Base-by-base conservation (phyloP, 2,888 invertebrate genomes). In the Stenodema calcarata region DNA sequence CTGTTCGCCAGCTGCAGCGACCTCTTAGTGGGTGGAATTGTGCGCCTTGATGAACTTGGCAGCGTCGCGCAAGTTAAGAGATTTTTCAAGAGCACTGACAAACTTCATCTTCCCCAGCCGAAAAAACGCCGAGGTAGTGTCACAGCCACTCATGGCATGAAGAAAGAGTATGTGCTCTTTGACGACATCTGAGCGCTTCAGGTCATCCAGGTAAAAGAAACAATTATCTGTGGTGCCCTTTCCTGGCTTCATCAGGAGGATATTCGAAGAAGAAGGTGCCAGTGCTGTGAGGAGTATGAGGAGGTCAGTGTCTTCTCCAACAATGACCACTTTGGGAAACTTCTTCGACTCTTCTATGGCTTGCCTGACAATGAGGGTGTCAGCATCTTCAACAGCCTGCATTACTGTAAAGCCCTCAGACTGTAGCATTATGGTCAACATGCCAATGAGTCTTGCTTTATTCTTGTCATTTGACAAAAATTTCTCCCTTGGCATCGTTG, bases 131-230 rank as follows among this genome's bases (percentile, higher is more conserved):
- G 81, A 81, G 23, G 81, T 81, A 16, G 78, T 78, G 78, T 78
- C 78, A 42, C 78, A 78, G 23, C 78, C 78, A 44, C 78, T 78
- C 27, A 78, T 35, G n/a, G 78, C 78, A 42, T 78, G 78, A n/a
- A 79, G 50, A 23, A 79, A 44, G n/a, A 79, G 47, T 44, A 75
- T 75, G 28, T 75, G 75, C 18, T 75, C 75, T 75, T 23, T 28
- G 18, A 75, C 35, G 35, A 41, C 30, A 35, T 75, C 28, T 47
- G 47, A 47, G 75, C 41, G n/a, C 18, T n/a, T 35, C n/a, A 28
- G 27, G 18, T n/a, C 35, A 75, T 28, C 35, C 18, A 35, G 75
- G 41, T n/a, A 35, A 47, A 50, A 82, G 27, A 82, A 28, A 28
- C 23, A n/a, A 28, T 82, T 28, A 54, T 16, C 28, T 18, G 41